Base-by-base conservation (phyloP, 2,113 vertebrate genomes). In the Urocitellus parryii region DNA sequence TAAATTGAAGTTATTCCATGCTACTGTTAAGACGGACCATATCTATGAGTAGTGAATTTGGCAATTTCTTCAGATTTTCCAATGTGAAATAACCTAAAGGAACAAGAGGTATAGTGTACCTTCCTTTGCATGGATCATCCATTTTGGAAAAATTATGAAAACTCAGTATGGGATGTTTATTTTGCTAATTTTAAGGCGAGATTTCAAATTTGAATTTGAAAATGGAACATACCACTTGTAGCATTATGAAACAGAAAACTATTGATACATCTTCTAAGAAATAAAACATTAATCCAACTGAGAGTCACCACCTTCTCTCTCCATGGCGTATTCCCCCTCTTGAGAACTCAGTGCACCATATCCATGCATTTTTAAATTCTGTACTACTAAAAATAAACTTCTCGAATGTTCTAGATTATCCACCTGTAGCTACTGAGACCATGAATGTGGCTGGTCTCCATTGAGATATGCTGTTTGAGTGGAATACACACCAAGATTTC, bases 171-270 rank as follows among this genome's bases (percentile, higher is more conserved):
- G 58, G 29, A 11, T 73, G 6, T 25, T 80, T 37, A 7, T 48
- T 68, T 88, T 83, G 11, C 39, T 91, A 16, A 42, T 76, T 80
- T 95, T 80, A 65, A 65, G 3, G 5, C 56, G 37, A 68, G n/a
- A 12, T 48, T 87, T 88, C 76, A 81, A 27, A 85, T 45, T 67
- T 67, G 58, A 80, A 67, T 29, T 86, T 65, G 61, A 94, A 91
- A 94, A 39, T n/a, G 85, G 20, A 88, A 84, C 4, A 42, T 39
- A 18, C 5, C 2, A 12, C 56, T 53, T 29, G 9, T 51, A 45
- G 6, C 22, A 82, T 84, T 79, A 65, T 42, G 18, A 93, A 80
- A 7, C 37, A 32, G 37, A 20, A 79, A 73, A 11, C 25, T 27
- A 18, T 45, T 37, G 68, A 0, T 56, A 29, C 20, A 58, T 79